Percentiles rank a stretch among this genome's conserved stretches.
These are phyloP conservation scores for Pyxicephalus adspersus DNA, from an alignment of 2,113 vertebrate genomes.

Conservation along the genomic window DNA sequence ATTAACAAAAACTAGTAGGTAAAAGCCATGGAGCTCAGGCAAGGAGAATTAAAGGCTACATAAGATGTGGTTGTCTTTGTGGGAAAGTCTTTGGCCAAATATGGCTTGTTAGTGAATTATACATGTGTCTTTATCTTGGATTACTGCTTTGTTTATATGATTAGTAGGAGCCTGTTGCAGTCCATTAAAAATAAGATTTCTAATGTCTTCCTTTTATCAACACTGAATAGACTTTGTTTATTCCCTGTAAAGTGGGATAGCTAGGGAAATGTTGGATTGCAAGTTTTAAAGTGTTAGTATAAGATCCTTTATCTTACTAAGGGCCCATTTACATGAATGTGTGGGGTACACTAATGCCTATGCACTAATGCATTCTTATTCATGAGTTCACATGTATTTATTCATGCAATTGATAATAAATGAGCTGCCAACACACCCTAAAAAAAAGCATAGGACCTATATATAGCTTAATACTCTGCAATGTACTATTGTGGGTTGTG, in stretches of 20 bases:
- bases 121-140: background rate
- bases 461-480: no score
- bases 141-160: background rate
- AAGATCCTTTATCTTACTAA: no score
- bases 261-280: no score
- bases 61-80: slow-evolving; percentile 10
- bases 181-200: background rate
- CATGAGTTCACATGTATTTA: no score
- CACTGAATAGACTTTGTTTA: background rate
- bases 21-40: background rate
- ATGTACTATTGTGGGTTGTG: no score
- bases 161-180: background rate
- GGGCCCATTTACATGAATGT: no score
- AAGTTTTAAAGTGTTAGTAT: no score
- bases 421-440: no score
- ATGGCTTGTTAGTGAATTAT: background rate
- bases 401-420: no score
- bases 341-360: no score
- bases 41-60: background rate
- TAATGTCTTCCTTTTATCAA: background rate
- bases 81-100: background rate
- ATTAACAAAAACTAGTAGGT: slow-evolving; percentile 65
- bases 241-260: background rate
- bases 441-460: no score
- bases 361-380: no score